phyloP scores from a whole-genome alignment of 2,113 vertebrate genomes.

The Isichthys henryi region DNA sequence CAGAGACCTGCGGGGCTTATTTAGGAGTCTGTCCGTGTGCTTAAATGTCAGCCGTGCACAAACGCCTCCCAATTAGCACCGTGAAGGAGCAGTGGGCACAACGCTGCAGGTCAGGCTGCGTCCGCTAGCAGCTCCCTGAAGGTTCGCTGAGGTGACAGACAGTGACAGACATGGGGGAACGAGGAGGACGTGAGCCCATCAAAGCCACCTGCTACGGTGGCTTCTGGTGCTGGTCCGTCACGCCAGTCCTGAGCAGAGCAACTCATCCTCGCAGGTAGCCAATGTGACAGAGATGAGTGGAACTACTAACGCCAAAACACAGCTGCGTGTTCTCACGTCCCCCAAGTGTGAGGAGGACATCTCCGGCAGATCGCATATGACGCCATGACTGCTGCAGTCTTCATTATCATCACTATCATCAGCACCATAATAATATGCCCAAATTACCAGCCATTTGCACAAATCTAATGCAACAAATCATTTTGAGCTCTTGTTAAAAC shows the following conservation, averaged over 20 bases:
- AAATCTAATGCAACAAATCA: constrained; percentile 42
- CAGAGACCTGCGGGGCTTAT: constrained; percentile 48
- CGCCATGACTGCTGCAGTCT: constrained; percentile 28
- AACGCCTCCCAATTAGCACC: constrained; percentile 61
- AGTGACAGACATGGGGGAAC: not conserved
- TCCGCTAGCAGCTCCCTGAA: constrained; percentile 39
- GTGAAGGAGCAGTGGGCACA: not conserved
- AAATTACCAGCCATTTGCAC: constrained; percentile 53
- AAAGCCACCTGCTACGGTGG: not conserved
- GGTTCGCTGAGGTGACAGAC: constrained; percentile 15
- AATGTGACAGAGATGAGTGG: not conserved
- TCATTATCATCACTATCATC: constrained; percentile 34
- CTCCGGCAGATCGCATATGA: constrained; percentile 12
- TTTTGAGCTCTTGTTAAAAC: constrained; percentile 52
- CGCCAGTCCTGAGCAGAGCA: not conserved
- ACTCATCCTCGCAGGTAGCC: not conserved
- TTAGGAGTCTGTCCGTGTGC: constrained; percentile 55
- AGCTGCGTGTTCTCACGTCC: not conserved
- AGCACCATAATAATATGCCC: constrained; percentile 35
- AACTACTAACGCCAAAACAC: not conserved
- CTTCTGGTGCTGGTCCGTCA: not conserved
- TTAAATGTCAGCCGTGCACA: constrained; percentile 66
- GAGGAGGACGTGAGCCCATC: not conserved
- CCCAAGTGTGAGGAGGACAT: not conserved
- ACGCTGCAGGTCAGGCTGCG: constrained; percentile 15